These are phyloP conservation scores for Danio albolineatus DNA, from an alignment of 2,797 vertebrate species.

Conservation along the genomic window DNA sequence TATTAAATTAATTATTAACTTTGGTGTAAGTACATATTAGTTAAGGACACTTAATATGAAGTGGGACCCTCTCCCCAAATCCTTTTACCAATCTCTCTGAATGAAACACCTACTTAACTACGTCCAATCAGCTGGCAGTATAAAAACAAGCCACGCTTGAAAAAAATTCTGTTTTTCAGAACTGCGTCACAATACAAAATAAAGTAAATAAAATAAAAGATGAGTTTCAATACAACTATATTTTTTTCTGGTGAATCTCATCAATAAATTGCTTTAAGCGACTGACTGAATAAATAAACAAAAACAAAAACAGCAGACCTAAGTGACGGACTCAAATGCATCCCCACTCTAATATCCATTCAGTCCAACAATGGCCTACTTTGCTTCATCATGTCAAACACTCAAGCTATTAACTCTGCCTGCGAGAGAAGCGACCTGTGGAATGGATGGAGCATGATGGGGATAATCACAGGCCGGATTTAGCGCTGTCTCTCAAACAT, in stretches of 20 bases:
- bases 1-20: no score
- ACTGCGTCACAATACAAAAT: no score
- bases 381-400: constrained; percentile 34
- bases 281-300: constrained; percentile 12
- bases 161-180: no score
- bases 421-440: constrained; percentile 33
- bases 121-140: no score
- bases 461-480: constrained; percentile 16
- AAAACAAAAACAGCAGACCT: constrained; percentile 7
- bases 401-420: constrained; percentile 41
- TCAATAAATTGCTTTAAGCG: constrained; percentile 29
- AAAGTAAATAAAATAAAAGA: no score
- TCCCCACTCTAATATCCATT: constrained; percentile 29
- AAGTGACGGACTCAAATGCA: constrained; percentile 42
- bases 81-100: no score
- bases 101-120: no score
- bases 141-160: no score
- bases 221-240: constrained; percentile 11
- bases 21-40: no score
- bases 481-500: constrained; percentile 27
- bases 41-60: no score
- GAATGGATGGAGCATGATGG: constrained; percentile 25
- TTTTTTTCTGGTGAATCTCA: background rate
- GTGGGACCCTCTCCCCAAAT: no score
- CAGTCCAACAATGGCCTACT: constrained; percentile 34